Evolutionary conservation across 2,888 invertebrate genomes (phyloP), one percentile per base, ranked within the genome.

Genomic region (Galeopsomyia nigrocyanea): DNA sequence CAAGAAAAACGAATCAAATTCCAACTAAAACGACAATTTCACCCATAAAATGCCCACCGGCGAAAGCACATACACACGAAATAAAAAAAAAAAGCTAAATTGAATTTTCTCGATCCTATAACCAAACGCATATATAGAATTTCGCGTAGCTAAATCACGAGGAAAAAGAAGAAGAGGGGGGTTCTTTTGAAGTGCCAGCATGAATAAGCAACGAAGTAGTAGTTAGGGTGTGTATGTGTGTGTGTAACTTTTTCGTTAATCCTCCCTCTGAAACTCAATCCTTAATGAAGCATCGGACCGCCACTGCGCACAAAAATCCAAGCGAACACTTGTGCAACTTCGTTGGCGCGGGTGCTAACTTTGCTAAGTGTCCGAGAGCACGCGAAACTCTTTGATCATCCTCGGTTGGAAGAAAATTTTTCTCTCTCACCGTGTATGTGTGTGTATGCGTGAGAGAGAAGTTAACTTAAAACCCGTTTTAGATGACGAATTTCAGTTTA

Each of bases 271-370:
- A 65, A 71, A 71, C 70, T 65, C 65, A 65, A 71, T 65, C 65
- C 65, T 47, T 71, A 71, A 71, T 65, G 70, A 71, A 71, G 60
- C 70, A 55, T 65, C 70, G 47, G 31, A 31, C 31, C 31, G 7
- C 39, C 13, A 64, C 61, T 46, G 68, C 17, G 64, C 10, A 19
- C 16, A 16, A 17, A 17, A 56, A 55, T 55, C 49, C 58, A 10
- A 39, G 39, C 39, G 46, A 64, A 60, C 65, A 70, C 65, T 60
- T 71, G 19, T 71, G 53, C 58, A 61, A 61, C 65, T 65, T 60
- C 65, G 26, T 2, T 26, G 26, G 26, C 3, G 26, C 3, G 22
- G 22, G 55, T 46, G 39, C 55, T 55, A 65, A 65, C 55, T 65
- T 55, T 65, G 31, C 22, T 56, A 68, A 62, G 26, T 62, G 68